These are phyloP conservation scores for Hirudinaria manillensis DNA, from an alignment of 2,888 invertebrate genomes.

Conservation along the genomic window DNA sequence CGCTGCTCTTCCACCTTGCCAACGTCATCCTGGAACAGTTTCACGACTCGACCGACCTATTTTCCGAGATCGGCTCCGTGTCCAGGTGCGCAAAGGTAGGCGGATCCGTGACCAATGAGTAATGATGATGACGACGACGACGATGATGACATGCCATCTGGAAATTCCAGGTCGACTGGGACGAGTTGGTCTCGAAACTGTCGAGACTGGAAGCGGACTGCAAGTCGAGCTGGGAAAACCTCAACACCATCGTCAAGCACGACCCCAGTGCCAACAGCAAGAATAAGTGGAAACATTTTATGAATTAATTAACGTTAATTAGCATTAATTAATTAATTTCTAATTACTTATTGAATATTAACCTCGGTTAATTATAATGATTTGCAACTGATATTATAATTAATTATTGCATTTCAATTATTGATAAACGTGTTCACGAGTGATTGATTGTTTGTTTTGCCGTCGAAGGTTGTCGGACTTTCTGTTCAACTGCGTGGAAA, in stretches of 20 bases:
- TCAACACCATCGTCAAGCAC: constrained; percentile 88
- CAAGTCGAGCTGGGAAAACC: constrained; percentile 91
- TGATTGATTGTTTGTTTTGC: too few species aligned
- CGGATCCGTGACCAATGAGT: not conserved
- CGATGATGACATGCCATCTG: too few species aligned
- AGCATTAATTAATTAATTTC: not conserved
- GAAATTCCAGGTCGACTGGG: constrained; percentile 78
- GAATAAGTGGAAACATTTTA: constrained; percentile 54
- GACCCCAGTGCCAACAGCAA: constrained; percentile 70
- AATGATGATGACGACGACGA: too few species aligned
- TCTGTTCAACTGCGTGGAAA: constrained; percentile 88
- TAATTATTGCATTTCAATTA: not conserved
- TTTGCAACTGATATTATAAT: not conserved
- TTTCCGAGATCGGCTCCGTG: constrained; percentile 68
- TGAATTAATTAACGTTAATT: not conserved
- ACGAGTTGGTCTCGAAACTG: constrained; percentile 78
- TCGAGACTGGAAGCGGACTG: constrained; percentile 86
- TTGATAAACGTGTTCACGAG: too few species aligned
- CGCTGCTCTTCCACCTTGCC: constrained; percentile 84
- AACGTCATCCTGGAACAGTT: constrained; percentile 94
- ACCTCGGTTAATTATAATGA: not conserved
- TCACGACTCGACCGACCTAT: constrained; percentile 88
- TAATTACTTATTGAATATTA: not conserved
- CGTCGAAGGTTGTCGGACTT: constrained; percentile 76
- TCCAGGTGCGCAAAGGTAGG: constrained; percentile 62